phyloP scores from a whole-genome alignment of 2,797 vertebrate genomes.

The Lateolabrax maculatus region DNA sequence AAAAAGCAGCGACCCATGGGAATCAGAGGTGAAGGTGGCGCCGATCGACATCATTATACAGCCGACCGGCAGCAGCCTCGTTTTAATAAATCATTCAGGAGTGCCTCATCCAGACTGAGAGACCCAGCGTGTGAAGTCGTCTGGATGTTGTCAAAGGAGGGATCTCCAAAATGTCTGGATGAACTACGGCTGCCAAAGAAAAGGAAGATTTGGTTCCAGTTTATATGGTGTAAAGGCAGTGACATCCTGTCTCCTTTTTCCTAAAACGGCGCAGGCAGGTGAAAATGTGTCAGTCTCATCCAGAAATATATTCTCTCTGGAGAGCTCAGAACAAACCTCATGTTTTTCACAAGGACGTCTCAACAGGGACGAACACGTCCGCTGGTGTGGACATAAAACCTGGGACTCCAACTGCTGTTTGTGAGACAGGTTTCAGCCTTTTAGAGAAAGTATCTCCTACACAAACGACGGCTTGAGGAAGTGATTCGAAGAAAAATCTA shows the following conservation, averaged over 20 bases:
- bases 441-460: neutral
- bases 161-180: neutral
- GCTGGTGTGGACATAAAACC: too few species aligned
- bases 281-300: neutral
- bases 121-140: neutral
- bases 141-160: neutral
- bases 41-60: slow-evolving; percentile 25
- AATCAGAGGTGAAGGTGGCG: slow-evolving; percentile 40
- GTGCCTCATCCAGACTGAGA: neutral
- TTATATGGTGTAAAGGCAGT: neutral
- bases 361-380: neutral
- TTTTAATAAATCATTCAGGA: slow-evolving; percentile 24
- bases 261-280: too few species aligned
- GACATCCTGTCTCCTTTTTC: too few species aligned
- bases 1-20: slow-evolving; percentile 15
- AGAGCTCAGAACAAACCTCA: too few species aligned
- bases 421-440: too few species aligned
- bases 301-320: neutral
- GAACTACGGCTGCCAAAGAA: neutral
- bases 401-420: too few species aligned
- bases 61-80: neutral
- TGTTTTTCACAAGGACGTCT: neutral
- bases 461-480: neutral
- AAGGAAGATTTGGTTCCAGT: neutral
- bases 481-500: neutral